Evolutionary conservation across 2,113 vertebrate genomes (phyloP).

Genomic region (Bambusicola thoracicus): DNA sequence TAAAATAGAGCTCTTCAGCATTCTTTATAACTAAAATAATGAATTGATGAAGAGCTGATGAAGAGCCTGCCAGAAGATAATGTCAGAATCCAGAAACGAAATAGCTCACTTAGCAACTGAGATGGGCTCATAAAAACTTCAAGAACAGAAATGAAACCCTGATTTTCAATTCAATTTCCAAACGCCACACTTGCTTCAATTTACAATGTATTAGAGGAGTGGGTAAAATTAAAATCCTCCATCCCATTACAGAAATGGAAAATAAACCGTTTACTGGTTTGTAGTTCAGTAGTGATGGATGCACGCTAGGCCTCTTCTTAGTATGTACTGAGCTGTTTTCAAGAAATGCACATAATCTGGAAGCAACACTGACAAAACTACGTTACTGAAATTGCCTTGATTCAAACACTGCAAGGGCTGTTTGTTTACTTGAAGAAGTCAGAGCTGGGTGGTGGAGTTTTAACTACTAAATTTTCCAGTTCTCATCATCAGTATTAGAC

Average conservation of each 20-base stretch:
- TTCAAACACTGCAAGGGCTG: not conserved
- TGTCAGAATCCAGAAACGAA: constrained; percentile 4
- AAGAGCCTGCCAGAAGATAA: not conserved
- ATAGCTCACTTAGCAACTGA: constrained; percentile 4
- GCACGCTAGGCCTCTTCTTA: not conserved
- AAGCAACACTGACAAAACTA: not conserved
- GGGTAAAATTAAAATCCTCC: not conserved
- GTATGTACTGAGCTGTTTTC: not conserved
- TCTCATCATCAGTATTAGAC: not conserved
- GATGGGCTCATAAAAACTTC: not conserved
- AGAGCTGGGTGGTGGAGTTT: not conserved
- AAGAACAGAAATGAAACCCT: not conserved
- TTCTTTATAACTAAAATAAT: constrained; percentile 20
- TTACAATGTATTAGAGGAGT: not conserved
- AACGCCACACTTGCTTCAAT: not conserved
- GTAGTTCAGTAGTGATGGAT: not conserved
- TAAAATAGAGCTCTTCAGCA: constrained; percentile 14
- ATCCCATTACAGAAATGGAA: not conserved
- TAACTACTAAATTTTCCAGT: not conserved
- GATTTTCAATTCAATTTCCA: not conserved
- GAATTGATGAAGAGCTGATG: not conserved
- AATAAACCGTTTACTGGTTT: not conserved
- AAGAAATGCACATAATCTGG: not conserved
- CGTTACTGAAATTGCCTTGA: not conserved
- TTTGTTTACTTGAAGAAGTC: not conserved